Evolutionary conservation across 2,113 vertebrate genomes (phyloP).

Genomic region (human (Homo sapiens)): GRCh38 chr2:183343501-183344000

Average conservation of each 20-base stretch:
- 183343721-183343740: neutral
- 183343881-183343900: neutral
- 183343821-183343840: neutral
- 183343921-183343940: conserved; percentile 18
- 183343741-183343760: neutral
- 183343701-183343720: neutral
- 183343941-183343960: neutral
- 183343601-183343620: neutral
- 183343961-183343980: neutral
- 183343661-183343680: neutral
- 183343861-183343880: neutral
- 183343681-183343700: neutral
- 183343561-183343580: neutral
- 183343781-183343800: neutral
- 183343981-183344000: conserved; percentile 14
- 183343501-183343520: neutral
- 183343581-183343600: neutral
- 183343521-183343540: neutral
- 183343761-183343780: conserved; percentile 21
- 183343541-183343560: neutral
- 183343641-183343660: neutral
- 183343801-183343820: neutral
- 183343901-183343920: neutral
- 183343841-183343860: neutral
- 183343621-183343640: neutral